These are phyloP conservation scores for Pedicia rivosa DNA, from an alignment of 2,888 invertebrate species.

Conservation along the genomic window DNA sequence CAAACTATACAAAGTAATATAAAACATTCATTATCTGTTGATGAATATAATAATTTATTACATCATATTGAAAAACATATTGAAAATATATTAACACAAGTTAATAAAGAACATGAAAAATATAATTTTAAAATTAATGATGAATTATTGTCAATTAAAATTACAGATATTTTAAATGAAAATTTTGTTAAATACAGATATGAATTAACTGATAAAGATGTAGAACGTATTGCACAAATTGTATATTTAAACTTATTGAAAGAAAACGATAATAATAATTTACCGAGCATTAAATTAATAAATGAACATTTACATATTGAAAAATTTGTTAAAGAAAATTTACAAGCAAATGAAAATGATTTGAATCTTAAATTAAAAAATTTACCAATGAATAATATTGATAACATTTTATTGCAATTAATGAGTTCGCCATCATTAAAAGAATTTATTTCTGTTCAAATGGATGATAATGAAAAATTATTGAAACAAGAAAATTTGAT, in stretches of 20 bases:
- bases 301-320: no score
- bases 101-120: constrained; percentile 19
- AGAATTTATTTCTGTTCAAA: no score
- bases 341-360: no score
- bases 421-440: no score
- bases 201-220: constrained; percentile 18
- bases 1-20: constrained; percentile 8
- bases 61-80: constrained; percentile 27
- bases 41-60: constrained; percentile 25
- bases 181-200: constrained; percentile 12
- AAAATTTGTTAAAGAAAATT: no score
- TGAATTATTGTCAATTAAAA: background rate
- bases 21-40: background rate
- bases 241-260: constrained; percentile 6
- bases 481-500: no score
- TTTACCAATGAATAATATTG: no score
- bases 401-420: no score
- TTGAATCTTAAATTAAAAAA: no score
- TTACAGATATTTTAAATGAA: background rate
- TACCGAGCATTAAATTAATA: no score
- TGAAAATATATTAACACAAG: constrained; percentile 24
- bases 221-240: constrained; percentile 21
- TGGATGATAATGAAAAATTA: no score
- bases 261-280: constrained; percentile 14
- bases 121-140: background rate